Evolutionary conservation across 2,888 invertebrate genomes (phyloP), one percentile per base, ranked within the genome.

Genomic region (Octonoba sinensis): DNA sequence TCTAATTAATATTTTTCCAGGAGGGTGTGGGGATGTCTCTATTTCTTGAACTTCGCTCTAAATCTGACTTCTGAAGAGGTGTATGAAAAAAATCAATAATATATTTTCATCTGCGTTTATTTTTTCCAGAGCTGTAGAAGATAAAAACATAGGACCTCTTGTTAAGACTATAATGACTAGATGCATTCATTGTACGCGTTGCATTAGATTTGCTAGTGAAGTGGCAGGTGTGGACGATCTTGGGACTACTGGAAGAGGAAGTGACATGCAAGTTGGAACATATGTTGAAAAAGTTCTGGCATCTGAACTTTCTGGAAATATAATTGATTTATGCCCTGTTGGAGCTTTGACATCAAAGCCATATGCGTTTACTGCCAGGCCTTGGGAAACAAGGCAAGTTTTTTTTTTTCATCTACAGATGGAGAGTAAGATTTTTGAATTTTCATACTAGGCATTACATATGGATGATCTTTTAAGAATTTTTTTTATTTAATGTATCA

Each of bases 141-240:
- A 99, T 89, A 99, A 99, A 89, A 96, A 99, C 89, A 93, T 99
- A 83, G 99, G 99, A 0, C 99, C 99, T 0, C 90, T 99, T 84
- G 94, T 99, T 24, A 99, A 99, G 90, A 99, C 99, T 0, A 94
- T 96, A 24, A 99, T 99, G 99, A 99, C 99, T 0, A 92, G 99
- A 69, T 99, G 99, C 89, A 99, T 99, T 88, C 99, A 99, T 88
- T 99, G 99, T 90, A 99, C 99, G 0, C 92, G 99, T 4, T 99
- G 98, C 88, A 96, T 99, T 86, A 92, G 98, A 85, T 99, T 99
- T 90, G 99, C 98, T 1, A 98, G 97, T 1, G 99, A 99, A 90
- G 93, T 99, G n/a, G 99, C 99, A 72, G 99, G 99, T 15, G 94
- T 99, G 59, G 97, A 98, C 88, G 99, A 99, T 90, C 91, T 99